Conservation (phyloP, 2,797 vertebrate species). For the Buphagus erythrorhynchus region DNA sequence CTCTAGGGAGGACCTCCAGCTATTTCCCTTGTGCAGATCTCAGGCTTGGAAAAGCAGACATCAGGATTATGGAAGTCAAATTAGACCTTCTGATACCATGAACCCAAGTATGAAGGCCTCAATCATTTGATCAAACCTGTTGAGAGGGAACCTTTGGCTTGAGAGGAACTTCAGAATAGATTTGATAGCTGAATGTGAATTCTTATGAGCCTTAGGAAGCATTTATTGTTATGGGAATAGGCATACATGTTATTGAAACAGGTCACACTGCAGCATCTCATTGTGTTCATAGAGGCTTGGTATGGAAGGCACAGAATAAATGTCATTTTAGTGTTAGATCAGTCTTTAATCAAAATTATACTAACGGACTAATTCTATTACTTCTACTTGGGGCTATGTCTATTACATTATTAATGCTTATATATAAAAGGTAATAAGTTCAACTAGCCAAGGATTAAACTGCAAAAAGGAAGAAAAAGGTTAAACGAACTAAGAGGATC, state of each 20-base stretch:
- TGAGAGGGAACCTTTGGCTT: background rate
- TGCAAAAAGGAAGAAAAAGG: background rate
- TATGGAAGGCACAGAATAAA: background rate
- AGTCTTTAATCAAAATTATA: conserved; percentile 26
- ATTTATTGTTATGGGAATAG: background rate
- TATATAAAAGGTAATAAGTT: conserved; percentile 34
- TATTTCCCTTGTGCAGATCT: background rate
- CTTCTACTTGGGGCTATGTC: conserved; percentile 3
- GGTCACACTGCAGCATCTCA: background rate
- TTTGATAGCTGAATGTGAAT: background rate
- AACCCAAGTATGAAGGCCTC: background rate
- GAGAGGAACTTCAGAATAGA: background rate
- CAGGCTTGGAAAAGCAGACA: background rate
- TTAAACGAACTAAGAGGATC: background rate
- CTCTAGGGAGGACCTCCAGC: background rate
- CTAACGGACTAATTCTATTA: conserved; percentile 21
- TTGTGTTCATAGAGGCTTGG: background rate
- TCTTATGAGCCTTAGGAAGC: background rate
- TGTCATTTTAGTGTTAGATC: background rate
- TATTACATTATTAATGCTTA: conserved; percentile 44
- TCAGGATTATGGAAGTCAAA: background rate
- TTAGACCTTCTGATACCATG: background rate
- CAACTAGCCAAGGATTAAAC: conserved; percentile 17
- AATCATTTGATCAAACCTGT: background rate
- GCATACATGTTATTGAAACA: background rate